Conservation (phyloP, 92 coral and sea anemone species). For the Meandrina meandrites region DNA sequence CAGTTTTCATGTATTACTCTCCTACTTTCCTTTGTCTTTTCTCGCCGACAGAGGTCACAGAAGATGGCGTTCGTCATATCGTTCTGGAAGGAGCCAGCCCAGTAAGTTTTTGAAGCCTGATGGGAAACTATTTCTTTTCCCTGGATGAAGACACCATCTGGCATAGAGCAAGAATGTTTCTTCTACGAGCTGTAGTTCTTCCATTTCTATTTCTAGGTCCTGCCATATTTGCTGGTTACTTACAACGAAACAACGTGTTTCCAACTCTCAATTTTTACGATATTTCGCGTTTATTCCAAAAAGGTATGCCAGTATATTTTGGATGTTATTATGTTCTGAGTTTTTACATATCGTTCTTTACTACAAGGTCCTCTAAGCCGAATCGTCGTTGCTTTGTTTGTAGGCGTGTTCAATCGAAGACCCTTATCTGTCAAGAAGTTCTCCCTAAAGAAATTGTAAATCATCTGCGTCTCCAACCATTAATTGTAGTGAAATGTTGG, state of each 20-base stretch:
- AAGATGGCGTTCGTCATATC: neutral
- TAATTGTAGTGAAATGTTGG: neutral
- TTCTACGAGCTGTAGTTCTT: neutral
- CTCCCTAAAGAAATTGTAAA: neutral
- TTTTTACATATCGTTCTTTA: neutral
- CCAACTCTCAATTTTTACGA: neutral
- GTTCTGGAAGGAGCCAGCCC: slow-evolving; percentile 25
- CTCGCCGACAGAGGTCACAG: neutral
- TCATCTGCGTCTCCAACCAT: slow-evolving; percentile 1
- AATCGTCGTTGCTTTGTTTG: neutral
- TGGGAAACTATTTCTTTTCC: neutral
- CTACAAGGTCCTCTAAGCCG: no score
- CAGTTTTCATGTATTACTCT: neutral
- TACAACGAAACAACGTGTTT: neutral
- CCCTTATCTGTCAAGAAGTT: neutral
- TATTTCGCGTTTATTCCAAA: neutral
- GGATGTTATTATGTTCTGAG: neutral
- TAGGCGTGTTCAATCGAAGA: neutral
- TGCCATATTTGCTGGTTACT: neutral
- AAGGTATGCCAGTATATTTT: no score
- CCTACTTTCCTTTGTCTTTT: slow-evolving; percentile 14
- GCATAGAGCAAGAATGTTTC: neutral
- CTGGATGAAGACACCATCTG: neutral
- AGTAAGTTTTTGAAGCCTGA: neutral
- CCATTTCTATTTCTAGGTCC: neutral